Base-by-base conservation (phyloP, 2,113 vertebrate genomes). In the Amphiprion ocellaris region DNA sequence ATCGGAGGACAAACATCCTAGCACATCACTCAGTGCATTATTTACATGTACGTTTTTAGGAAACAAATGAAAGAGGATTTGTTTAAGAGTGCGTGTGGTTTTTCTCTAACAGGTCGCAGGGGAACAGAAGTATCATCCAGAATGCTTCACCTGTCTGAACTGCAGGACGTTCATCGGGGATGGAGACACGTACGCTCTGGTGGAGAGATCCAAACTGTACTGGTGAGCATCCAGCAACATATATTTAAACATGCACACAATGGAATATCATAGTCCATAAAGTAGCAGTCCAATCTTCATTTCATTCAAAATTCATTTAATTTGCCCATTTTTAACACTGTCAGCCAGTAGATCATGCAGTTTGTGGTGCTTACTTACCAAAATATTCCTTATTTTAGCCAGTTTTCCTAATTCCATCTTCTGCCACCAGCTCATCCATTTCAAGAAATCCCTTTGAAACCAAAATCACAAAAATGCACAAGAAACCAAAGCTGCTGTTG, bases 131-230 rank as follows among this genome's bases (percentile, higher is more conserved):
- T 99, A 99, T 88, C 98, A 99, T 91, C 98, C 98, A 0, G 98
- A 99, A 86, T 99, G 98, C 89, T 99, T 99, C 95, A 96, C 95
- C 84, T 99, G 98, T 86, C 96, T 97, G 82, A 96, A 95, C 28
- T 99, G 98, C 62, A 93, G 87, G 59, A 59, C 92, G 0, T 99
- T 99, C 91, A 99, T 99, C 0, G 98, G 98, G 0, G 98, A 99
- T 10, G 98, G 98, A 55, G 98, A 99, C 94, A 98, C 97, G 1
- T 99, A 99, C 0, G 97, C 98, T 0, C 89, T 99, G 92, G 98
- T 99, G 94, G 98, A 99, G 85, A 95, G 97, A 78, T 99, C 98
- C 90, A 99, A 99, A 88, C 96, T 99, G 5, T 99, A 99, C 94
- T 99, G 98, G 98, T 99, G 92, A 61, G 96, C n/a, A 44, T 76